These are phyloP conservation scores for Vombatus ursinus DNA, from an alignment of 2,113 vertebrate species.

Conservation along the genomic window DNA sequence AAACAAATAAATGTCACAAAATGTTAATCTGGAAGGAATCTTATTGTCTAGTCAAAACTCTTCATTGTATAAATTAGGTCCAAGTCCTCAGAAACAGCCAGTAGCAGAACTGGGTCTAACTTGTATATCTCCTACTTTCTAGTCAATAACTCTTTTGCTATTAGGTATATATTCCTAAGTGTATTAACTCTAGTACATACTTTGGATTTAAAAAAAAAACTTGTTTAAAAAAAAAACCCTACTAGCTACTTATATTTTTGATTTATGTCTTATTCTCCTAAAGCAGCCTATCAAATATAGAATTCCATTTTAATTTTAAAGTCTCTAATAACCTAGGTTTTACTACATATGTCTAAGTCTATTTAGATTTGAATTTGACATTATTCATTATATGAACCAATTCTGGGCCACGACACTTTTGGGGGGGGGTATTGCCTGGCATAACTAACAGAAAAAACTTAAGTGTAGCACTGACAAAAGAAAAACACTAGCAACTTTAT, in stretches of 20 bases:
- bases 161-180: not conserved
- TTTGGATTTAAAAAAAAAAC: conserved; percentile 27
- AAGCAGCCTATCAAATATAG: not conserved
- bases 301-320: not conserved
- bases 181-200: conserved; percentile 23
- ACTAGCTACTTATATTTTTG: not conserved
- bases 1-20: not conserved
- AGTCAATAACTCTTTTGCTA: not conserved
- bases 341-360: not conserved
- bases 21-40: not conserved
- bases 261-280: not conserved
- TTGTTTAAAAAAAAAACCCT: conserved; percentile 38
- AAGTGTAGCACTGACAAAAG: conserved; percentile 15
- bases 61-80: not conserved
- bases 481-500: conserved; percentile 36
- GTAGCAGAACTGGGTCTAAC: not conserved
- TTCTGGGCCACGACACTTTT: not conserved
- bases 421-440: not conserved
- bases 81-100: not conserved
- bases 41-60: not conserved
- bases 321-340: conserved; percentile 11
- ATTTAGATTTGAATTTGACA: not conserved
- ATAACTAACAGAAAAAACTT: not conserved
- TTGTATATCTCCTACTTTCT: not conserved
- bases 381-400: not conserved